Conservation (phyloP, 35 echinoderm and acorn worm species). For the Heliocidaris erythrogramma region DNA sequence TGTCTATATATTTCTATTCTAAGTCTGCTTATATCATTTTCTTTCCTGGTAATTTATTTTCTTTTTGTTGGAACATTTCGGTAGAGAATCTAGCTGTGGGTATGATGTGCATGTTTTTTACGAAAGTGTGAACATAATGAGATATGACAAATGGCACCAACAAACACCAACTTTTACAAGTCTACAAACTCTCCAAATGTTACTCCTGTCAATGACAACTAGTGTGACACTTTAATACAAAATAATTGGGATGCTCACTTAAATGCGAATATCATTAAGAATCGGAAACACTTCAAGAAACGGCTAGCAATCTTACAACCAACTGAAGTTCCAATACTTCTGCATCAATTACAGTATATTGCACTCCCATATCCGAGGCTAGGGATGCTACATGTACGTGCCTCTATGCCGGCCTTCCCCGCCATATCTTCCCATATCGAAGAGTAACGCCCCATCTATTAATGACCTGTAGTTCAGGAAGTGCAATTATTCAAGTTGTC, state of each 20-base stretch:
- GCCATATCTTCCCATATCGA: neutral
- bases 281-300: neutral
- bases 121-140: neutral
- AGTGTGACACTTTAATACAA: neutral
- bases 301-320: neutral
- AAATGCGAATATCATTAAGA: neutral
- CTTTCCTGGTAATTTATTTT: too few species aligned
- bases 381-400: neutral
- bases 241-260: neutral
- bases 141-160: neutral
- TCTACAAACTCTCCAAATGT: neutral
- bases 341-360: neutral
- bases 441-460: slow-evolving; percentile 5
- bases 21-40: too few species aligned
- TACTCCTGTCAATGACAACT: neutral
- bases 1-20: too few species aligned
- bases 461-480: slow-evolving; percentile 1
- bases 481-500: slow-evolving; percentile 5
- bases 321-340: neutral
- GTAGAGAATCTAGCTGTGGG: neutral
- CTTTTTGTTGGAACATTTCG: neutral
- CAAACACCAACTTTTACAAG: neutral
- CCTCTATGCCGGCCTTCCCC: neutral
- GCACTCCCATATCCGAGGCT: neutral
- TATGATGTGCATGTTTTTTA: neutral